Evolutionary conservation across 23 tunicate species (phyloP).

Genomic region (Styela clava): DNA sequence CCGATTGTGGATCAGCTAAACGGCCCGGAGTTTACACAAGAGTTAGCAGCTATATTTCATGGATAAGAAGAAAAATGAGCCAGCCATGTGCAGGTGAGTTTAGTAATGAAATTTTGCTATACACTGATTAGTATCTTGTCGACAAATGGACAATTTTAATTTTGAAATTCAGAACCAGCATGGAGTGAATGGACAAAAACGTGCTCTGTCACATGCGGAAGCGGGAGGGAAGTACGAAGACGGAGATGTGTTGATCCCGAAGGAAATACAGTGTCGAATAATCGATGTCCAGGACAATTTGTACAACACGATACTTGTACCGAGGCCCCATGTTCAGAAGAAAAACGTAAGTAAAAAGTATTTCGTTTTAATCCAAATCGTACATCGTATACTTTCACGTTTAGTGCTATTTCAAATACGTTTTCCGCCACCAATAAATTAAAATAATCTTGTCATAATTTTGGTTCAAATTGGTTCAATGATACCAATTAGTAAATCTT

Average conservation of each 20-base stretch:
- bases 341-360: too few species aligned
- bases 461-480: too few species aligned
- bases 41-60: neutral
- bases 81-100: neutral
- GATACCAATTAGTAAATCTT: too few species aligned
- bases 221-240: neutral
- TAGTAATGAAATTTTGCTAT: too few species aligned
- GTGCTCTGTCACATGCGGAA: neutral
- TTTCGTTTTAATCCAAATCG: too few species aligned
- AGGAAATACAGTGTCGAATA: neutral
- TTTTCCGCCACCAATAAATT: too few species aligned
- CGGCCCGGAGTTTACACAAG: slow-evolving; percentile 5
- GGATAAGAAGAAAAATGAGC: neutral
- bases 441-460: too few species aligned
- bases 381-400: too few species aligned
- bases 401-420: too few species aligned
- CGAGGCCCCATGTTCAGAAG: neutral
- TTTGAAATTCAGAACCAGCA: neutral
- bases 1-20: neutral
- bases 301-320: neutral
- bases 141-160: too few species aligned
- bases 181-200: neutral
- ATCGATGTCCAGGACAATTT: neutral
- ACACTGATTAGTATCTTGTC: too few species aligned
- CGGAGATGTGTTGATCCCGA: neutral